Percentiles rank a stretch among this genome's conserved stretches.
Evolutionary conservation across 2,888 invertebrate species (phyloP).

Genomic region (Exocentrus adspersus): DNA sequence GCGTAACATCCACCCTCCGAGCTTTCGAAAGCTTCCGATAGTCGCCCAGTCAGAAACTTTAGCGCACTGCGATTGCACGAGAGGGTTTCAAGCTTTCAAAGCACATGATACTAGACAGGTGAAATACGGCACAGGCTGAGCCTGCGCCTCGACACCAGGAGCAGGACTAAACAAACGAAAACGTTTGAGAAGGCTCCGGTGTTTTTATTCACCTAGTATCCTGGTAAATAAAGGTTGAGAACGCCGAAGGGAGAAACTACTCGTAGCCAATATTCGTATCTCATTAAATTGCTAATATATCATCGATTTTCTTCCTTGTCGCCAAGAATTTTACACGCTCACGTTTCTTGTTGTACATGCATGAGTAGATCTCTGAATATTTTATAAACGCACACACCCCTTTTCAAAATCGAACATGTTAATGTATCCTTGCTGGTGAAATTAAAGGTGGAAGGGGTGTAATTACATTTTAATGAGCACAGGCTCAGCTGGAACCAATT

Average conservation of each 20-base stretch:
- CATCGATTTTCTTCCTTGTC: slow-evolving; percentile 37
- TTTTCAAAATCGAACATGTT: slow-evolving; percentile 6
- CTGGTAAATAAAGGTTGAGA: slow-evolving; percentile 37
- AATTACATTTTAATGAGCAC: slow-evolving; percentile 15
- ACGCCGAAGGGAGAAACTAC: slow-evolving; percentile 33
- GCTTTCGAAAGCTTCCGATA: slow-evolving; percentile 28
- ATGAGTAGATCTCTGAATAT: not conserved
- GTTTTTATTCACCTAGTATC: slow-evolving; percentile 40
- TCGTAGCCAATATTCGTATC: slow-evolving; percentile 33
- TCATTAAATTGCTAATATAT: slow-evolving; percentile 31
- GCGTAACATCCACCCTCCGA: slow-evolving; percentile 22
- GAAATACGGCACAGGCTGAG: slow-evolving; percentile 45
- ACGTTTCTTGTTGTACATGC: not conserved
- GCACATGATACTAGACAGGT: slow-evolving; percentile 53
- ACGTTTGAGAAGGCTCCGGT: slow-evolving; percentile 34
- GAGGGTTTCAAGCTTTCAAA: slow-evolving; percentile 43
- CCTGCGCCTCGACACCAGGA: slow-evolving; percentile 29
- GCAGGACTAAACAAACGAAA: slow-evolving; percentile 39
- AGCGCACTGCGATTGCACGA: slow-evolving; percentile 52
- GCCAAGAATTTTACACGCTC: not conserved
- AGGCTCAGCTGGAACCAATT: not conserved
- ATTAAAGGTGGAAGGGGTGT: slow-evolving; percentile 3
- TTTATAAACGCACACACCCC: not conserved
- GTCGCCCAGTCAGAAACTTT: slow-evolving; percentile 35
- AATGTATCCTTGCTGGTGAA: not conserved